Evolutionary conservation across 1,140 invertebrate genomes (phyloP).

Genomic region (Bombus sibiricus): DNA sequence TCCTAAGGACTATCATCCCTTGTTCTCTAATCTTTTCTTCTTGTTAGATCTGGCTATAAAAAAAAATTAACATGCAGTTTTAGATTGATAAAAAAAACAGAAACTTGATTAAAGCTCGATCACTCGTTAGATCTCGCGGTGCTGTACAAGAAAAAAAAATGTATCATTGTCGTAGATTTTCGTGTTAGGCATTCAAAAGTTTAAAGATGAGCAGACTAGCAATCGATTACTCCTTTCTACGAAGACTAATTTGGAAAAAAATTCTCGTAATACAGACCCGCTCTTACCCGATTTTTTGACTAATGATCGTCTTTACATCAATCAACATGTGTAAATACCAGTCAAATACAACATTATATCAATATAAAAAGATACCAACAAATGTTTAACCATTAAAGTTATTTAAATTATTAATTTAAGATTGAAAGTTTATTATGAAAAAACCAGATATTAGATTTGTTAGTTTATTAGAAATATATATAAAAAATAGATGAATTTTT

Average conservation of each 20-base stretch:
- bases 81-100: background rate
- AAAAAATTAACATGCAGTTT: constrained; percentile 2
- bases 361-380: background rate
- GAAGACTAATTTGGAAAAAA: background rate
- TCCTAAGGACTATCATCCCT: constrained; percentile 18
- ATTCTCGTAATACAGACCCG: constrained; percentile 61
- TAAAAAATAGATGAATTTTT: too few species aligned
- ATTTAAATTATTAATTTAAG: background rate
- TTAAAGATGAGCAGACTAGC: background rate
- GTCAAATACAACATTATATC: constrained; percentile 28
- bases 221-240: background rate
- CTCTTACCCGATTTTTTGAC: constrained; percentile 58
- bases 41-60: too few species aligned
- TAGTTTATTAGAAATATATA: too few species aligned
- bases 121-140: constrained; percentile 34
- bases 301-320: constrained; percentile 51
- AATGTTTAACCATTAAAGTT: background rate
- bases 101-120: constrained; percentile 30
- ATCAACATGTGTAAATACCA: constrained; percentile 31
- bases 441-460: too few species aligned
- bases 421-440: too few species aligned
- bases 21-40: background rate
- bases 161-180: background rate
- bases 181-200: constrained; percentile 35
- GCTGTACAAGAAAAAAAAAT: constrained; percentile 31